Evolutionary conservation across 2,888 invertebrate genomes (phyloP), one percentile per base, ranked within the genome.

Genomic region (Gordius sp.): DNA sequence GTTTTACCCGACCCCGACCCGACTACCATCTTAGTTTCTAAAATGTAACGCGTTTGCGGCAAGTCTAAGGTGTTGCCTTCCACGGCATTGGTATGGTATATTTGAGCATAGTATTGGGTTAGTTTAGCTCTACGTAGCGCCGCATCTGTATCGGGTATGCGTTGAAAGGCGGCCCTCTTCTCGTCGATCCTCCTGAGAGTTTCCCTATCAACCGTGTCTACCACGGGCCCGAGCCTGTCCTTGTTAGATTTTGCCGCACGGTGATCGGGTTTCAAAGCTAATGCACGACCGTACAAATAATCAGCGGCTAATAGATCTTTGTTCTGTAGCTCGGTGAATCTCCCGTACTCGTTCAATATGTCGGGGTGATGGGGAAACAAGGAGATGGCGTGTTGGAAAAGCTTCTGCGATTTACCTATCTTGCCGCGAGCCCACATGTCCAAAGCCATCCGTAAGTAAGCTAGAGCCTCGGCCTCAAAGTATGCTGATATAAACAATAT

Each of bases 51-150:
- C 0, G 91, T 83, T 68, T 93, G 85, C 24, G 81, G 78, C 41
- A 93, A 72, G 1, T 83, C 81, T 80, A 97, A 82, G 0, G 91
- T 91, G 66, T 93, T 93, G 0, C 91, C 91, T 71, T 93, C 93
- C 61, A 93, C 86, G 25, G 84, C 91, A 23, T 86, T 87, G 0
- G 89, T 86, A 66, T 93, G 91, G 69, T 89, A 87, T 60, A 93
- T 85, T 66, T 91, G 86, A 62, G 74, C 70, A 68, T 85, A 89
- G 68, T 89, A 93, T 1, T 85, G 85, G 69, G 91, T 89, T 66
- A 82, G 82, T 66, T 87, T 87, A 2, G 85, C 81, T 64, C 83
- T 76, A 57, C 82, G 75, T 62, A 89, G 72, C 2, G 83, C 81
- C 0, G 80, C 75, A 68, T 79, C 79, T 41, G 76, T 76, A 61